Conservation (phyloP, 2,797 vertebrate species). For the Clarias laeviceps region DNA sequence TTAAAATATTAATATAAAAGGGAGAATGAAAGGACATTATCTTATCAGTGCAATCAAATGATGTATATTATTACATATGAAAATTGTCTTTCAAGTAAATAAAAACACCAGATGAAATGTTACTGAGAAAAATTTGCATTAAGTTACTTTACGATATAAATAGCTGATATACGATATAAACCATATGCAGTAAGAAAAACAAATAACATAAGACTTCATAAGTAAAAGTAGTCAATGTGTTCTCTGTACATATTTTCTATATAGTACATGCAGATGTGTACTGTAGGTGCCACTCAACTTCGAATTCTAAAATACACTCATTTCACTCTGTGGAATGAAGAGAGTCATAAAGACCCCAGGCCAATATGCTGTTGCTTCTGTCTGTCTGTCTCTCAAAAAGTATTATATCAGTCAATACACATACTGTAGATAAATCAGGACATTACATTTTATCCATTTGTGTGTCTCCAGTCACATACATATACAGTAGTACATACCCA, state of each 20-base stretch:
- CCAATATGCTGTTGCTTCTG: not conserved
- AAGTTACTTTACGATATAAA: not conserved
- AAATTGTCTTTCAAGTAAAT: not conserved
- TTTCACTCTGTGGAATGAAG: not conserved
- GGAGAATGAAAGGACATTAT: no score
- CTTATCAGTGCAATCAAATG: no score
- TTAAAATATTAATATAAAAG: no score
- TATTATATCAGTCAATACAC: not conserved
- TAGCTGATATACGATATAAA: no score
- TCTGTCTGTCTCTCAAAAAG: not conserved
- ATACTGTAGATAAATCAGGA: not conserved
- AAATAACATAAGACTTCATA: not conserved
- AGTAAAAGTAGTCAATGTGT: not conserved
- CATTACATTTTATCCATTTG: constrained; percentile 11
- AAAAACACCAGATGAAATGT: not conserved
- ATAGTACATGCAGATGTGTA: no score
- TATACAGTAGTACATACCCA: constrained; percentile 5
- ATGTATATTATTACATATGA: not conserved
- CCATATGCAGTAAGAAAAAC: not conserved
- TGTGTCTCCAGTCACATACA: constrained; percentile 29
- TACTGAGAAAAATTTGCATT: not conserved
- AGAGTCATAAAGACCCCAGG: not conserved
- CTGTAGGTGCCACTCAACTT: not conserved
- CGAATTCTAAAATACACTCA: not conserved
- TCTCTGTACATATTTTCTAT: no score